These are phyloP conservation scores for Heliothis peltigera DNA, from an alignment of 2,888 invertebrate genomes.

Conservation along the genomic window DNA sequence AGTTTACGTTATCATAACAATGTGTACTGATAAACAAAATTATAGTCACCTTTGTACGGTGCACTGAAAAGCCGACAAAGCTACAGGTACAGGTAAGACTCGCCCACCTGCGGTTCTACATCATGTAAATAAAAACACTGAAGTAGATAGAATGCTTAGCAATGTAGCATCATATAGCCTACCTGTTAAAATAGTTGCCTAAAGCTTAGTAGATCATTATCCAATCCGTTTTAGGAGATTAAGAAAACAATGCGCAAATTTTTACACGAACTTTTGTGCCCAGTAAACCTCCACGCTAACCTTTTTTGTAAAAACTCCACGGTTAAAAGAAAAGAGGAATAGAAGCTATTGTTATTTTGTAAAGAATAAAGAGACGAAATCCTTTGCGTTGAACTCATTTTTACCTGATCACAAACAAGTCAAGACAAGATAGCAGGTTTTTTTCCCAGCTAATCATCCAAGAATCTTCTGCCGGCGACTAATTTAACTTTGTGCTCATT, in stretches of 20 bases:
- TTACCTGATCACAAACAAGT: slow-evolving; percentile 72
- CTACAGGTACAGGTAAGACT: slow-evolving; percentile 38
- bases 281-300: slow-evolving; percentile 4
- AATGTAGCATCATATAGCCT: slow-evolving; percentile 2
- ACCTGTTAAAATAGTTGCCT: slow-evolving; percentile 17
- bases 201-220: background rate
- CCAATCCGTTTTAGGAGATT: slow-evolving; percentile 11
- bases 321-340: slow-evolving; percentile 33
- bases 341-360: slow-evolving; percentile 48
- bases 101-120: slow-evolving; percentile 11
- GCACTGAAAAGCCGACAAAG: slow-evolving; percentile 38
- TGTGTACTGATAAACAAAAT: slow-evolving; percentile 43
- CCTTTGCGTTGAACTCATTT: slow-evolving; percentile 61
- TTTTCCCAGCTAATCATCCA: slow-evolving; percentile 26
- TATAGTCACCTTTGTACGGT: slow-evolving; percentile 21
- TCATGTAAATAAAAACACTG: slow-evolving; percentile 1
- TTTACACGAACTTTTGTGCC: slow-evolving; percentile 33
- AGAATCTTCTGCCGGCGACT: slow-evolving; percentile 21
- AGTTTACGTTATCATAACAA: slow-evolving; percentile 50
- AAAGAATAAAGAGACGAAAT: slow-evolving; percentile 52
- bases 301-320: slow-evolving; percentile 20
- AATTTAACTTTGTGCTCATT: slow-evolving; percentile 39
- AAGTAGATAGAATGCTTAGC: background rate
- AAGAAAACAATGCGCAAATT: slow-evolving; percentile 39
- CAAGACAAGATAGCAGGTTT: slow-evolving; percentile 61